phyloP scores from a whole-genome alignment of 2,888 invertebrate species.

The Fissipunctia ypsillon region DNA sequence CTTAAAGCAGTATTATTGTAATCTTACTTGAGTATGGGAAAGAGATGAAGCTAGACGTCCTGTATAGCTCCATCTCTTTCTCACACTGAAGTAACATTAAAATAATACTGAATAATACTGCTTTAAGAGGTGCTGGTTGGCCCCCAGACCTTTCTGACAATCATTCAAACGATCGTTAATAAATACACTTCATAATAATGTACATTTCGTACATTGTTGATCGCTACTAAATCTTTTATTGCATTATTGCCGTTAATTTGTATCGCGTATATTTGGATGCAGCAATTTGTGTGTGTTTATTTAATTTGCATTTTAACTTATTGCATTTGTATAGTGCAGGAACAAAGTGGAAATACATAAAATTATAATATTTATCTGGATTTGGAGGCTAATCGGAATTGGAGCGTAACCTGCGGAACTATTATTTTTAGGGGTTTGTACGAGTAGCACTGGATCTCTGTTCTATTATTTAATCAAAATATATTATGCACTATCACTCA shows the following conservation, averaged over 20 bases:
- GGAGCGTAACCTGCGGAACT: not conserved
- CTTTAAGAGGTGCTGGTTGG: no score
- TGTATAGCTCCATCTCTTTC: no score
- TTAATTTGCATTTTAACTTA: conserved; percentile 42
- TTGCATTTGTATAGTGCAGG: conserved; percentile 7
- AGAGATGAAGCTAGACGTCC: no score
- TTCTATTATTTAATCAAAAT: not conserved
- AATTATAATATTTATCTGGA: conserved; percentile 1
- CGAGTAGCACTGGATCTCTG: no score
- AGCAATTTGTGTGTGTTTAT: conserved; percentile 35
- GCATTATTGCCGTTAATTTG: conserved; percentile 7
- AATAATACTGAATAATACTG: no score
- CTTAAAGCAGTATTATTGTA: no score
- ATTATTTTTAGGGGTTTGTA: not conserved
- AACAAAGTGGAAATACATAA: conserved; percentile 13
- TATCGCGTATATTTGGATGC: conserved; percentile 17
- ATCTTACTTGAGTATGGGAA: no score
- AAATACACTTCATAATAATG: not conserved
- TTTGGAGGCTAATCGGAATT: not conserved
- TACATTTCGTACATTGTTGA: conserved; percentile 13
- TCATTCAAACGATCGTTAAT: not conserved
- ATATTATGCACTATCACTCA: not conserved
- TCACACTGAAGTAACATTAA: no score
- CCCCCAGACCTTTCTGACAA: no score
- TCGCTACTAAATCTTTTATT: conserved; percentile 17